phyloP scores from a whole-genome alignment of 2,113 vertebrate species.

The human region GRCh38 chr2:47178501-47179000 shows the following conservation, averaged over 20 bases:
- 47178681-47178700: constrained; percentile 27
- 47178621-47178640: constrained; percentile 31
- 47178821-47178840: constrained; percentile 37
- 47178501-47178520: constrained; percentile 19
- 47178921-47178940: constrained; percentile 71
- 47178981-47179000: neutral
- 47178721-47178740: neutral
- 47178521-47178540: neutral
- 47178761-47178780: constrained; percentile 8
- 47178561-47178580: neutral
- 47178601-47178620: neutral
- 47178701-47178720: neutral
- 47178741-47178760: neutral
- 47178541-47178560: neutral
- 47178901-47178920: constrained; percentile 62
- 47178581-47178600: neutral
- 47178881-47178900: constrained; percentile 48
- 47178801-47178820: constrained; percentile 1
- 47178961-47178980: constrained; percentile 45
- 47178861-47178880: constrained; percentile 20
- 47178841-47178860: constrained; percentile 58
- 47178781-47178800: neutral
- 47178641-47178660: neutral
- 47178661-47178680: neutral
- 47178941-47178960: constrained; percentile 61